Evolutionary conservation across 2,888 invertebrate species (phyloP).

Genomic region (Pyrgus malvae): DNA sequence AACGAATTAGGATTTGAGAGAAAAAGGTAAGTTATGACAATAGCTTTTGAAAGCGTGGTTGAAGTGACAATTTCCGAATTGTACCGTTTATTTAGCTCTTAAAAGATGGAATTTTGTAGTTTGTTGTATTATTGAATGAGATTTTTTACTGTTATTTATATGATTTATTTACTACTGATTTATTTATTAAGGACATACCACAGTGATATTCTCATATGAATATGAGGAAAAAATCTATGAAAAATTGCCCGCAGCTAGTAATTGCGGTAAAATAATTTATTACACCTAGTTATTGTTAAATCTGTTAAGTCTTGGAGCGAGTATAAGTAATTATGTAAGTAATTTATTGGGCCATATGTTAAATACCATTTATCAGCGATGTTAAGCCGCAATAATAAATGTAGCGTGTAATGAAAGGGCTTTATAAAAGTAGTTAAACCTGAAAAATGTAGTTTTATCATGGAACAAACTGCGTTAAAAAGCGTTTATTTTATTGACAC

Average conservation of each 20-base stretch:
- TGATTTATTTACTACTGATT: too few species aligned
- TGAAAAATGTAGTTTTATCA: constrained; percentile 15
- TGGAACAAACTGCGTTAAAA: constrained; percentile 12
- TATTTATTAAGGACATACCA: background rate
- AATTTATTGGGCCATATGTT: constrained; percentile 24
- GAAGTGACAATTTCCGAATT: too few species aligned
- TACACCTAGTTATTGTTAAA: constrained; percentile 11
- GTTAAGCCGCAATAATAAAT: constrained; percentile 61
- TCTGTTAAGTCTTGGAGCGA: constrained; percentile 20
- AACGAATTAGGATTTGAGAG: too few species aligned
- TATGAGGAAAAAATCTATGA: background rate
- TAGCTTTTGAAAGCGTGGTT: too few species aligned
- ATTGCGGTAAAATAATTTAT: constrained; percentile 17
- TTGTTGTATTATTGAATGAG: too few species aligned
- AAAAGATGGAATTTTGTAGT: too few species aligned
- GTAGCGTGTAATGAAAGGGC: constrained; percentile 36
- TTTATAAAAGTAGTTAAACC: constrained; percentile 17
- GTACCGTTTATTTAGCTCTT: too few species aligned
- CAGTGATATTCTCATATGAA: too few species aligned
- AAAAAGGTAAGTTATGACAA: too few species aligned
- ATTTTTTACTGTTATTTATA: too few species aligned
- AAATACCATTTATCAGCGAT: constrained; percentile 59
- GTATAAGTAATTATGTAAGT: constrained; percentile 27
- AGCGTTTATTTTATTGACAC: background rate
- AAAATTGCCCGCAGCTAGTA: constrained; percentile 9